Evolutionary conservation across 1,140 invertebrate species (phyloP).

Genomic region (Araneus ventricosus): DNA sequence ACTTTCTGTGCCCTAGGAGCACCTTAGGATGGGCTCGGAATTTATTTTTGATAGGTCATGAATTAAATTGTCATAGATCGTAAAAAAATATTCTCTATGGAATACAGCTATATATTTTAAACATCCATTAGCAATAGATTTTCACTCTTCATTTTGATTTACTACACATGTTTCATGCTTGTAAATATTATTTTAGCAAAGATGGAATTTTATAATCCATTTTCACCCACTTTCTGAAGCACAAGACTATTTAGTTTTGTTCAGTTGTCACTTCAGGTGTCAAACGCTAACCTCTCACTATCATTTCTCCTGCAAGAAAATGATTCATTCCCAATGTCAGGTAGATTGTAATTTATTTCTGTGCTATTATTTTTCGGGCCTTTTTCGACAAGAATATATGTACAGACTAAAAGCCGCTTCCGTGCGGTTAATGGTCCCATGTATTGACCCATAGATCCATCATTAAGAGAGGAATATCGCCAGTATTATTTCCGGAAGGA

Average conservation of each 20-base stretch:
- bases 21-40: too few relatives aligned
- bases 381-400: background rate
- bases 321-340: background rate
- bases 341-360: slow-evolving; percentile 50
- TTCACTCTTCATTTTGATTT: too few relatives aligned
- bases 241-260: too few relatives aligned
- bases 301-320: background rate
- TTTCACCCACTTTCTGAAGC: too few relatives aligned
- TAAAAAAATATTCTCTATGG: too few relatives aligned
- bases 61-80: too few relatives aligned
- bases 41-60: too few relatives aligned
- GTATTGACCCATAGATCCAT: slow-evolving; percentile 34
- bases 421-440: background rate
- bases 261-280: slow-evolving; percentile 43
- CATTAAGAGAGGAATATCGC: background rate
- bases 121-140: too few relatives aligned
- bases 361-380: slow-evolving; percentile 21
- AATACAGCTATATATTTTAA: too few relatives aligned
- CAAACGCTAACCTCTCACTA: slow-evolving; percentile 14
- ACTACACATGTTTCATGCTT: too few relatives aligned
- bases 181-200: too few relatives aligned
- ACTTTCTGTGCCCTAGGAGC: background rate
- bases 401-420: background rate
- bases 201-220: too few relatives aligned
- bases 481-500: background rate